Evolutionary conservation across 2,888 invertebrate species (phyloP).

Genomic region (Dinocampus coccinellae): DNA sequence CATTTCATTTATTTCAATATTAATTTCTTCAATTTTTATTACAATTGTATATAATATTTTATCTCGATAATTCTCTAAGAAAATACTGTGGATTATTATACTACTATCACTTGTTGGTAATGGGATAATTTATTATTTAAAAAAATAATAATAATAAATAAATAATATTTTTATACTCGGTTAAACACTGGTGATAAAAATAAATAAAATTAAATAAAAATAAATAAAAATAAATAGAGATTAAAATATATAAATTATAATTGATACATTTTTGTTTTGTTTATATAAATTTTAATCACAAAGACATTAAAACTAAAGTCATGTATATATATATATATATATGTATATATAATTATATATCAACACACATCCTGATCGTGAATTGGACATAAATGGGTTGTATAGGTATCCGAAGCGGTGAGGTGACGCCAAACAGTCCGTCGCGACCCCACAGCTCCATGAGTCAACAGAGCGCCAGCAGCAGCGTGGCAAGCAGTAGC

Average conservation of each 20-base stretch:
- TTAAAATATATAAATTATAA: too few relatives aligned
- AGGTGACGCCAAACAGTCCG: conserved; percentile 80
- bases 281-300: background rate
- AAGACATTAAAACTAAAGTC: too few relatives aligned
- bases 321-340: background rate
- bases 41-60: background rate
- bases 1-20: conserved; percentile 35
- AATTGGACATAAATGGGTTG: conserved; percentile 41
- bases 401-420: conserved; percentile 80
- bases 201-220: background rate
- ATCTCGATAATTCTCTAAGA: background rate
- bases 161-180: background rate
- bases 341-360: background rate
- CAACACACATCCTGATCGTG: background rate
- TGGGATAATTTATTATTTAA: too few relatives aligned
- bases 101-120: background rate
- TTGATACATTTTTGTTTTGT: background rate
- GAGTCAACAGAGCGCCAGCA: conserved; percentile 78
- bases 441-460: conserved; percentile 91
- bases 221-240: background rate
- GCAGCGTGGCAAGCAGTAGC: conserved; percentile 71
- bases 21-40: conserved; percentile 36
- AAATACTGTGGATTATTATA: background rate
- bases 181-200: background rate
- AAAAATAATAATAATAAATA: too few relatives aligned